Evolutionary conservation across 2,888 invertebrate species (phyloP), one percentile per base, ranked within the genome.

Genomic region (Agrilus cyanescens): DNA sequence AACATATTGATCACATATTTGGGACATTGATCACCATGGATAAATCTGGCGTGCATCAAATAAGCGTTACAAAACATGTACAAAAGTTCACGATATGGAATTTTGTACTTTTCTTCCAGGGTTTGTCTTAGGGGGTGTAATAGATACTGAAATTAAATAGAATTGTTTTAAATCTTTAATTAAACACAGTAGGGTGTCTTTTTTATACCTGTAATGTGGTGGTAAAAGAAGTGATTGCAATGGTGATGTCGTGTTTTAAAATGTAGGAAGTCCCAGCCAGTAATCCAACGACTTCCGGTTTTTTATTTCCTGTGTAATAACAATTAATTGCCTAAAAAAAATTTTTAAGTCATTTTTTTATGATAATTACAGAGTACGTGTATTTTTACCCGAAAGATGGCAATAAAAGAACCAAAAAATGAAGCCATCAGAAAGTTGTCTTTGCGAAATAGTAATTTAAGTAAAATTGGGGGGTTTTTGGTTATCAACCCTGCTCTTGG

Each of bases 61-160:
- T 72, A 58, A 0, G 72, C 73, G 47, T 73, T 73, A 51, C 72
- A 71, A 32, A 70, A 33, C 56, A 71, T 71, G 62, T 73, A 75
- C 43, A 74, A 58, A 14, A 75, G 44, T 53, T 72, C 71, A 3
- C 68, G 63, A 5, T 70, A 60, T 12, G 73, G 70, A 16, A 48
- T 44, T 18, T 52, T 45, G 18, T 37, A 20, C 25, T 37, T 20
- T 37, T 37, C 12, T n/a, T n/a, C 16, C 4, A 20, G 10, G 3
- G 14, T 20, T 25, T 37, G 12, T 12, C 25, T 12, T 3, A 37
- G n/a, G 10, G 37, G 12, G 20, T 12, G 36, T 4, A 36, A 20
- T 7, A 37, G 31, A 12, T 38, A n/a, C 20, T 39, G 4, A 16
- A 14, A 16, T 12, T 32, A 14, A 16, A 8, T 8, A 25, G 25